Evolutionary conservation across 2,888 invertebrate genomes (phyloP).

Genomic region (Horisme vitalbata): DNA sequence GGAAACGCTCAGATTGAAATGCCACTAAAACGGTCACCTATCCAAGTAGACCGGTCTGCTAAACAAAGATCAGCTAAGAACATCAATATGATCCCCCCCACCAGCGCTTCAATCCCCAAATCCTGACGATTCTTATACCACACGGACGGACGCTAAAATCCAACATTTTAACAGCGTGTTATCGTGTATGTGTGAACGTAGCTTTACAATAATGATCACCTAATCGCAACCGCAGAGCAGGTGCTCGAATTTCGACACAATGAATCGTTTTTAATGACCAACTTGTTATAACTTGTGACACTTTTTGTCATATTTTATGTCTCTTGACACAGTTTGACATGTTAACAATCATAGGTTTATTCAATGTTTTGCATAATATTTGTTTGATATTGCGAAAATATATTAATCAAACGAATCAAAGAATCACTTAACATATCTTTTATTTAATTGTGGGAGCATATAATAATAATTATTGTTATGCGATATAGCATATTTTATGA

Average conservation of each 20-base stretch:
- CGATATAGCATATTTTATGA: too few relatives aligned
- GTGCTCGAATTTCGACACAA: constrained; percentile 47
- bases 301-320: constrained; percentile 19
- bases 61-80: too few relatives aligned
- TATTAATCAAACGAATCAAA: constrained; percentile 3
- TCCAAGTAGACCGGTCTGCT: too few relatives aligned
- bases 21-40: too few relatives aligned
- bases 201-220: constrained; percentile 39
- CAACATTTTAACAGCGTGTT: neutral
- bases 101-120: too few relatives aligned
- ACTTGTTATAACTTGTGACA: constrained; percentile 26
- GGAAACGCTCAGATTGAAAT: too few relatives aligned
- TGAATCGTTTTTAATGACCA: constrained; percentile 37
- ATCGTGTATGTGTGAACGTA: constrained; percentile 21
- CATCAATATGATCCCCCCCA: too few relatives aligned
- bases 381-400: constrained; percentile 6
- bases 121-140: too few relatives aligned
- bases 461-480: too few relatives aligned
- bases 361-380: constrained; percentile 1
- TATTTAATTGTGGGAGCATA: too few relatives aligned
- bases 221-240: constrained; percentile 38
- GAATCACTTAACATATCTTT: too few relatives aligned
- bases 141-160: too few relatives aligned
- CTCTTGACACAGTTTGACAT: constrained; percentile 11
- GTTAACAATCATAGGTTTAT: constrained; percentile 1